These are phyloP conservation scores for Malurus splendens DNA, from an alignment of 2,797 vertebrate genomes.

Conservation along the genomic window DNA sequence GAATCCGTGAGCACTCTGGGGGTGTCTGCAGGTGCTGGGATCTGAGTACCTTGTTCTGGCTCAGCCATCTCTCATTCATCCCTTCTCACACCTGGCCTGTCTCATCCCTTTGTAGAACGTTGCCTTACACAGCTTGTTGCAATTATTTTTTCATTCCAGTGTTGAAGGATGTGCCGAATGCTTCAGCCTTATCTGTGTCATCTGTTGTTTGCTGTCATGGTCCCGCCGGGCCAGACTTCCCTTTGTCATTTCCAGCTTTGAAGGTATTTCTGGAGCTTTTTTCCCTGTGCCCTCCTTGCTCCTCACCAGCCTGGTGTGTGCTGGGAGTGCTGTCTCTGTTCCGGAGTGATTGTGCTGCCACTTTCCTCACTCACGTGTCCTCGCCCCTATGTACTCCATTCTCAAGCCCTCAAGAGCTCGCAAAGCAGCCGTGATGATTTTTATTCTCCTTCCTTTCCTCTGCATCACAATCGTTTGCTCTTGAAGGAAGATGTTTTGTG, in stretches of 20 bases:
- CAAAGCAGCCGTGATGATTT: neutral
- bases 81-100: neutral
- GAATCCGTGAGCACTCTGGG: neutral
- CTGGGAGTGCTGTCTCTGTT: neutral
- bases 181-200: neutral
- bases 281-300: neutral
- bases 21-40: neutral
- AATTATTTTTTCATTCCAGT: neutral
- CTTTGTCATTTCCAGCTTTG: constrained; percentile 20
- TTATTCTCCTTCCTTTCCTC: neutral
- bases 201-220: neutral
- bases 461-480: neutral
- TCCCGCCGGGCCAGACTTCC: neutral
- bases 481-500: neutral
- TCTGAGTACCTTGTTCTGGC: neutral
- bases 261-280: constrained; percentile 30
- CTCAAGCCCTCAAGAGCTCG: neutral
- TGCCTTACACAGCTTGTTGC: neutral
- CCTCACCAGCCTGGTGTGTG: rapidly evolving
- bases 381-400: neutral
- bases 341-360: neutral
- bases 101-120: neutral
- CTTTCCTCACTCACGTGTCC: neutral
- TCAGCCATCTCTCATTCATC: neutral
- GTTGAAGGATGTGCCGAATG: neutral